Evolutionary conservation across 2,797 vertebrate genomes (phyloP), one percentile per base, ranked within the genome.

Genomic region (Pogoniulus pusillus): DNA sequence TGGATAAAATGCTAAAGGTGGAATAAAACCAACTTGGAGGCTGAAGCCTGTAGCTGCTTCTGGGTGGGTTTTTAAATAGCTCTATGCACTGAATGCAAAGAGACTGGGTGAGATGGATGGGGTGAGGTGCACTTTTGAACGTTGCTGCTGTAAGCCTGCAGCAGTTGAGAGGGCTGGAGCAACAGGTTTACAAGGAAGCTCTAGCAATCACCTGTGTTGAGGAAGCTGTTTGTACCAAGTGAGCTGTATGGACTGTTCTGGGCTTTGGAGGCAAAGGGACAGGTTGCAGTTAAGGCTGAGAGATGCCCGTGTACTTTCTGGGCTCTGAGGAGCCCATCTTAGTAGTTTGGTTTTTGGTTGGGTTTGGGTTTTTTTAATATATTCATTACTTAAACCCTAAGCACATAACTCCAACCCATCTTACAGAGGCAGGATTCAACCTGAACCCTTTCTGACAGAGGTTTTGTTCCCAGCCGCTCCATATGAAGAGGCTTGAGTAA

Each of bases 31-130:
- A 73, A 41, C 41, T 45, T 63, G 62, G 73, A 92, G 74, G 82
- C 63, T 79, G 65, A 82, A 68, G 70, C 5, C 57, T 64, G 72
- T 89, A 64, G 65, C 59, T 85, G 72, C 32, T 77, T 8, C 68
- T 69, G 26, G 75, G 4, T 91, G 78, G 54, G 55, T 82, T 94
- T 91, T 96, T 91, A 75, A 96, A 93, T 88, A 91, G 85, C 54
- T 8, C 32, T 49, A 2, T 32, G 49, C 70, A 35, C 27, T 54
- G 60, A 86, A 87, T 84, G 71, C 92, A 91, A 63, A 89, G 3
- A 30, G 87, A 58, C 19, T 1, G 43, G 54, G 55, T 29, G 84
- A 85, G 66, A 70, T 22, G n/a, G 53, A 72, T 30, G 60, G 49
- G 45, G 51, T 29, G 82, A 85, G 65, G 75, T 29, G 35, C 66